Base-by-base conservation (phyloP, 2,797 vertebrate genomes). In the Centroberyx gerrardi region DNA sequence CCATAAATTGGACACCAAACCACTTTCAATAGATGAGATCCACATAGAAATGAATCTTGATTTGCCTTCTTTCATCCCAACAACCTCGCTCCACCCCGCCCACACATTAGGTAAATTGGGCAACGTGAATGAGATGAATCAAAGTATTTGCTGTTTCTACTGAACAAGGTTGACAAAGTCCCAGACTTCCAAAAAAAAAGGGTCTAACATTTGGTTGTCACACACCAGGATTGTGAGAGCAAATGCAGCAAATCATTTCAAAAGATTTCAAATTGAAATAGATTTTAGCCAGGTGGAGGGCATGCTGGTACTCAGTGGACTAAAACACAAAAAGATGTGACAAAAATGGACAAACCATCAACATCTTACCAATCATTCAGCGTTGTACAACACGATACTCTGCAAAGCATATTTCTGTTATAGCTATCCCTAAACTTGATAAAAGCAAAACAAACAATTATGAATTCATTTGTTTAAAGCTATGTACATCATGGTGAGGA, bases 181-280 rank as follows among this genome's bases (percentile, higher is more conserved):
- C 13, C 15, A 55, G 49, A 66, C 49, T 13, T 40, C 48, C 17
- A 36, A 15, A 54, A 18, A 36, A 48, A 52, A 27, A 52, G 42
- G 14, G 22, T n/a, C n/a, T 44, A 22, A 22, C 22, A 22, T 38
- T 14, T 62, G 49, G 51, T 42, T 59, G 13, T 22, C 58, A 18
- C 62, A 48, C n/a, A 60, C 9, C 10, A 18, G 13, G 22, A 56
- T 48, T 73, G 8, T 33, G 36, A 44, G 56, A 54, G 18, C 15
- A 53, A 29, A 17, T 72, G 52, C 14, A 10, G 5, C 14, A 71
- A 71, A 78, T 68, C 54, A 62, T 74, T 70, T 40, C 69, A 22
- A 59, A 62, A 68, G 42, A 44, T 44, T 44, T 44, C 9, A 44
- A 44, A 44, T 44, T 10, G 42, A 44, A 44, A 9, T 40, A 9